Evolutionary conservation across 2,113 vertebrate species (phyloP).

Genomic region (Malurus elegans): DNA sequence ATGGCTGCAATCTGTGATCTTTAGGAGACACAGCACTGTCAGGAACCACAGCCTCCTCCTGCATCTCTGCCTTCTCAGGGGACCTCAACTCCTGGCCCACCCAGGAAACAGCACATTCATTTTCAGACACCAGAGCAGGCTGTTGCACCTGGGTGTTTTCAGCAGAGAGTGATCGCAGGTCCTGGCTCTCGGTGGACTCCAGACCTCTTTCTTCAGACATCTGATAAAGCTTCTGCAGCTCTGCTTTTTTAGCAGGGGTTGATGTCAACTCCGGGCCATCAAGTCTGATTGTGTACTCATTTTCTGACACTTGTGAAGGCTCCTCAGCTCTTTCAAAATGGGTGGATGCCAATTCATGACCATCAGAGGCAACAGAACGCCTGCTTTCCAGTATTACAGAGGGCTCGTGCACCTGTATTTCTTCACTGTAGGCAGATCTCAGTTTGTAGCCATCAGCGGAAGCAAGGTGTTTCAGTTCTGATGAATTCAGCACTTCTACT

Average conservation of each 20-base stretch:
- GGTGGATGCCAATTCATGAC: background rate
- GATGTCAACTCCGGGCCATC: constrained; percentile 58
- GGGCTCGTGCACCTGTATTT: background rate
- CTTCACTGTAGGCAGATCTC: background rate
- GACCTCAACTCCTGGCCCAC: constrained; percentile 29
- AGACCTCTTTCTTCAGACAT: background rate
- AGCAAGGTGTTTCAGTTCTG: constrained; percentile 40
- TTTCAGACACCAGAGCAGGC: constrained; percentile 51
- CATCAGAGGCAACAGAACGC: constrained; percentile 42
- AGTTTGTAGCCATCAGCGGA: constrained; percentile 41
- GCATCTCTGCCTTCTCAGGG: background rate
- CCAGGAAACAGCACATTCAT: constrained; percentile 50
- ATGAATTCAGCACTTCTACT: constrained; percentile 13
- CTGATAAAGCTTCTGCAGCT: background rate
- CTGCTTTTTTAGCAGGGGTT: constrained; percentile 21
- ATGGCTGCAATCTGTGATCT: background rate
- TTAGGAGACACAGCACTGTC: constrained; percentile 36
- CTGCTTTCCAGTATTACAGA: constrained; percentile 37
- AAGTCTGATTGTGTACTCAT: background rate
- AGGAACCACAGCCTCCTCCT: background rate
- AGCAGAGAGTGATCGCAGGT: background rate
- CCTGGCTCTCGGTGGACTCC: background rate
- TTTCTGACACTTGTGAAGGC: background rate
- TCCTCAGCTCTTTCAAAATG: background rate
- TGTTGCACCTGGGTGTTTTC: background rate